Percentiles rank a stretch among this genome's conserved stretches.
Conservation (phyloP, 2,113 vertebrate species). For the Rhegmatorhina hoffmannsi region DNA sequence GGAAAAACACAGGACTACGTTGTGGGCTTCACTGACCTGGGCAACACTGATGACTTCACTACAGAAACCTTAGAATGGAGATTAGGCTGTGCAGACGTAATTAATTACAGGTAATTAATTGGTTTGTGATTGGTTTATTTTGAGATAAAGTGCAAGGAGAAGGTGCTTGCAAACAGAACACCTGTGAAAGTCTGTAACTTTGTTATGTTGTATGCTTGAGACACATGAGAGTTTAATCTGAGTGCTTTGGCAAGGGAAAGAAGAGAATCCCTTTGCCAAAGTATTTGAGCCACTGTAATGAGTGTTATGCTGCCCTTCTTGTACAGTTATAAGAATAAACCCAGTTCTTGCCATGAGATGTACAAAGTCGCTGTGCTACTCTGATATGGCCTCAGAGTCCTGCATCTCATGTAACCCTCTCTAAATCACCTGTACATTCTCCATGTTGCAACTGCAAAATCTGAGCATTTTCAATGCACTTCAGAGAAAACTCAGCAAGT, state of each 20-base stretch:
- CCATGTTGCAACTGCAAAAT: not conserved
- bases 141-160: not conserved
- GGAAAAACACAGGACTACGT: conserved; percentile 95
- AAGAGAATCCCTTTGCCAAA: not conserved
- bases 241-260: not conserved
- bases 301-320: not conserved
- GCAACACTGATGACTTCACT: conserved; percentile 94
- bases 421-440: not conserved
- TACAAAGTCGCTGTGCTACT: not conserved
- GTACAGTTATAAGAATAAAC: not conserved
- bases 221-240: not conserved
- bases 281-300: not conserved
- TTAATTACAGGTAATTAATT: conserved; percentile 90
- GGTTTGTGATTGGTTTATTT: not conserved
- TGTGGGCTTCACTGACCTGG: conserved; percentile 92
- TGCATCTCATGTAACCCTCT: not conserved
- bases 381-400: not conserved
- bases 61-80: conserved; percentile 97
- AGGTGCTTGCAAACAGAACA: not conserved
- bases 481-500: not conserved
- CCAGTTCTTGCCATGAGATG: not conserved
- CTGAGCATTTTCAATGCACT: not conserved
- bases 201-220: not conserved
- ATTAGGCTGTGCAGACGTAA: conserved; percentile 87
- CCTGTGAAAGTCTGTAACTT: not conserved